Base-by-base conservation (phyloP, 2,113 vertebrate genomes). In the Caranx melampygus region DNA sequence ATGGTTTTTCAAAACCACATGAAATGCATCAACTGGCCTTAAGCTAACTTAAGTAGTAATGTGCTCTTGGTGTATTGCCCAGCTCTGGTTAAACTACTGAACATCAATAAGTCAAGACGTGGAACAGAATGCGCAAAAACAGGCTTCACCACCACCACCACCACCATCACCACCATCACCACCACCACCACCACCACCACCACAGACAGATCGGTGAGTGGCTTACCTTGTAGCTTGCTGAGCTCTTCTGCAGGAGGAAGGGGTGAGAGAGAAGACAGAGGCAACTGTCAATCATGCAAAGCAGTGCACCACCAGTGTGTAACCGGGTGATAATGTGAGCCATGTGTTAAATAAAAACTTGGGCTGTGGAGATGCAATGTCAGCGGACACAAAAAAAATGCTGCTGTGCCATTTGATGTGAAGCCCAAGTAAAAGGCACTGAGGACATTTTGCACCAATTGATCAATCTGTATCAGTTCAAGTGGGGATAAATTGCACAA, bases 271-370 rank as follows among this genome's bases (percentile, higher is more conserved):
- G 64, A 92, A 95, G 85, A 94, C 81, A 93, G 88, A 89, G 83
- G 93, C 82, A 88, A 75, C 89, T 91, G 94, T 96, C 94, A 95
- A 93, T 94, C 94, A 94, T 95, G 94, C 94, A 95, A 94, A 94
- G 93, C 92, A 94, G 87, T 85, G 89, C 83, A 74, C 11, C 21
- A 64, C 79, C 72, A 78, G 81, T 51, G 35, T 72, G 81, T 72
- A 78, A 87, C 88, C 21, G 37, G 44, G 75, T 64, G 82, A 65
- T 40, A 78, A 69, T 18, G 77, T 85, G 67, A 74, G 86, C 75
- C 67, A n/a, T 4, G 77, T 77, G 83, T 73, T 78, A 54, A 81
- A 70, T 35, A 61, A 59, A 72, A 68, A 57, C 21, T 34, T 10
- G 3, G 44, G 31, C 40, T 37, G 7, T 61, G 10, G 40, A 33